Percentiles rank a stretch among this genome's conserved stretches.
phyloP scores from a whole-genome alignment of 2,888 invertebrate species.

The Neria commutata region DNA sequence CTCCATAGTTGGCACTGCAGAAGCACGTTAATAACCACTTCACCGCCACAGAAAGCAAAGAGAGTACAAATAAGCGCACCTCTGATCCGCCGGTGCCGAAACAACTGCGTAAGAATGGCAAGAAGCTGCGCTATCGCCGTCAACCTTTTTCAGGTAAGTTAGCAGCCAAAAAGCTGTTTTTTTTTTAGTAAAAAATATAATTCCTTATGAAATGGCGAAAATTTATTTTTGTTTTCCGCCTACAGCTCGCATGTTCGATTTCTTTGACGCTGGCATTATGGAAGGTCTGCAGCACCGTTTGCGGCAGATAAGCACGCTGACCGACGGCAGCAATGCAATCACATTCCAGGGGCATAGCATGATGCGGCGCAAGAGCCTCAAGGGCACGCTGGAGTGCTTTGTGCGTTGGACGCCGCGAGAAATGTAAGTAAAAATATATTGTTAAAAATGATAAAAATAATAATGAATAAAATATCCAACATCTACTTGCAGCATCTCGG shows the following conservation, averaged over 20 bases:
- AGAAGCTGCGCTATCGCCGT: constrained; percentile 83
- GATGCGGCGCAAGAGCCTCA: constrained; percentile 67
- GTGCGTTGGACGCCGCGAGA: constrained; percentile 83
- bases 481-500: constrained; percentile 72
- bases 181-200: background rate
- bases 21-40: constrained; percentile 95
- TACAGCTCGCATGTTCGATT: constrained; percentile 91
- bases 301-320: constrained; percentile 69
- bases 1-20: constrained; percentile 71
- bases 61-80: constrained; percentile 70
- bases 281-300: constrained; percentile 87
- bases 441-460: background rate
- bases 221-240: too few species aligned
- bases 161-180: too few species aligned
- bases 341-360: constrained; percentile 74
- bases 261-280: constrained; percentile 92
- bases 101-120: constrained; percentile 83
- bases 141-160: constrained; percentile 89
- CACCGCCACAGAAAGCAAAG: constrained; percentile 65
- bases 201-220: too few species aligned
- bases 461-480: background rate
- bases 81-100: constrained; percentile 79
- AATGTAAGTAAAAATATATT: constrained; percentile 74
- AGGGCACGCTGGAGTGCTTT: constrained; percentile 74
- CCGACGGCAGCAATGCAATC: constrained; percentile 71